phyloP scores from a whole-genome alignment of 1,140 invertebrate genomes.

The Drosophila sucinea region DNA sequence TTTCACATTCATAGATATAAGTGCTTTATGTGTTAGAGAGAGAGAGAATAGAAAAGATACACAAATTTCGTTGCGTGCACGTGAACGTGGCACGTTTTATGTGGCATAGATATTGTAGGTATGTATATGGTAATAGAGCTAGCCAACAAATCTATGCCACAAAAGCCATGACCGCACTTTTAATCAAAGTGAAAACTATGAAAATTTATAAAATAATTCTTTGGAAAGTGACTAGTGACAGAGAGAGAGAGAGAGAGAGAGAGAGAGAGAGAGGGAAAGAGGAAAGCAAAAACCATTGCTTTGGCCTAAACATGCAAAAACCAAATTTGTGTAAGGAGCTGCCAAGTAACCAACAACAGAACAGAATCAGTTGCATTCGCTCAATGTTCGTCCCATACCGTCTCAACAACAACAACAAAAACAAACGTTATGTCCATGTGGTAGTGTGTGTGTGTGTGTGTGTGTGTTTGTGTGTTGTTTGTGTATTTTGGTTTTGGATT shows the following conservation, averaged over 20 bases:
- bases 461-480: constrained; percentile 37
- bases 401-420: constrained; percentile 26
- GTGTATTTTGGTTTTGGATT: constrained; percentile 13
- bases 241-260: constrained; percentile 1
- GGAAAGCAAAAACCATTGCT: not conserved
- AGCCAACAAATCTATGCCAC: constrained; percentile 52
- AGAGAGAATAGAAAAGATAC: not conserved
- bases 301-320: constrained; percentile 41
- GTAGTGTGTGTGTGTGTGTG: constrained; percentile 35
- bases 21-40: not conserved
- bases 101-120: constrained; percentile 26
- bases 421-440: constrained; percentile 34
- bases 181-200: constrained; percentile 81
- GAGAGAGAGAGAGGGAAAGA: not conserved
- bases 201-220: constrained; percentile 77
- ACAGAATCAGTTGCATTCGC: constrained; percentile 18
- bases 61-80: constrained; percentile 43
- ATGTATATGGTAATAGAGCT: constrained; percentile 60
- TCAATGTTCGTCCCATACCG: not conserved
- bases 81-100: constrained; percentile 23
- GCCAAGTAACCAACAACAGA: constrained; percentile 15
- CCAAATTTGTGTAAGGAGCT: constrained; percentile 55
- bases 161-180: constrained; percentile 77
- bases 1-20: not conserved
- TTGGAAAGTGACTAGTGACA: constrained; percentile 46